Evolutionary conservation across 2,888 invertebrate genomes (phyloP), one percentile per base, ranked within the genome.

Genomic region (Scaptomyza cyrtandrae): DNA sequence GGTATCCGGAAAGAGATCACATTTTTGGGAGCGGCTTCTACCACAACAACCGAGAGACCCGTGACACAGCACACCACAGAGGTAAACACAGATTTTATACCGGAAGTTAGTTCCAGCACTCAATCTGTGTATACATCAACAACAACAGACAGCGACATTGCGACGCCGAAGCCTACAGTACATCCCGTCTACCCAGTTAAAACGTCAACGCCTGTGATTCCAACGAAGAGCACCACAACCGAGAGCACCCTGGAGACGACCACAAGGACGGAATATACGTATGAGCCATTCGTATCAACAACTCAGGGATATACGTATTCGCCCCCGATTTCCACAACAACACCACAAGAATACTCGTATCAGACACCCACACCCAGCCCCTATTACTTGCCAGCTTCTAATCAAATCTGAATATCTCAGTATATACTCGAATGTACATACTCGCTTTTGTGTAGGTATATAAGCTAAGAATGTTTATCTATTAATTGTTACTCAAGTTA

Each of bases 41-140:
- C 78, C 11, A 65, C 82, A 0, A 75, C 85, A 0, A 88, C 88
- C 0, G 66, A 71, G 55, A 58, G 19, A 29, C 64, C 86, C 2
- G 54, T 56, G 5, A 75, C 75, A 0, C 41, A 55, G 39, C 41
- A 57, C 10, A 86, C 83, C 33, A 82, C 86, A 48, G 83, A 83
- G 88, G 83, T 83, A 83, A 88, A 80, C 86, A 88, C 83, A 65
- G 84, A 88, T 66, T 83, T 50, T 69, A 72, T 70, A 50, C 80
- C 86, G 77, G 83, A 83, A 41, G 75, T 67, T 72, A 80, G 65
- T 43, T 73, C 81, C 65, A 69, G 70, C 55, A 78, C 83, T 86
- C 88, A 83, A 74, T 66, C 80, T 65, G 57, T 86, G 63, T 79
- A 58, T 71, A 82, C 88, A 41, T 87, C 77, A 77, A 87, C 80